Evolutionary conservation across 2,113 vertebrate species (phyloP).

Genomic region (Phocoena phocoena): DNA sequence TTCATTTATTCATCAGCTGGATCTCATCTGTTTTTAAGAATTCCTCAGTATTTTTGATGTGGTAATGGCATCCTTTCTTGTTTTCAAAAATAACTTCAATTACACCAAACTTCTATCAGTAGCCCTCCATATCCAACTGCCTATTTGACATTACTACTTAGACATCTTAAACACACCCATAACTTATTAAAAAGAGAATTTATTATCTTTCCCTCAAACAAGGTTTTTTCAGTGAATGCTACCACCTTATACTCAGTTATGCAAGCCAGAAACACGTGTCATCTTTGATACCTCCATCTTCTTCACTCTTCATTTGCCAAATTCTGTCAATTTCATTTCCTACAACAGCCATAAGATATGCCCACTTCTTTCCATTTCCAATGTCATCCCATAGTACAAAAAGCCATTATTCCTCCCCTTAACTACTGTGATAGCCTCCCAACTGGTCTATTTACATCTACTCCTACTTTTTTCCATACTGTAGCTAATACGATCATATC

Average conservation of each 20-base stretch:
- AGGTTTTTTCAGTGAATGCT: background rate
- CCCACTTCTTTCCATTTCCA: background rate
- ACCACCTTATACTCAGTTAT: background rate
- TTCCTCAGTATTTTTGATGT: background rate
- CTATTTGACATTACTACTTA: background rate
- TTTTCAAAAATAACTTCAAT: constrained; percentile 48
- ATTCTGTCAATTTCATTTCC: background rate
- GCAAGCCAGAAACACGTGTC: background rate
- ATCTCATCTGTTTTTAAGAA: constrained; percentile 51
- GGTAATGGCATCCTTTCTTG: background rate
- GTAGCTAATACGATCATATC: background rate
- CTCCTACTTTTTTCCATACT: background rate
- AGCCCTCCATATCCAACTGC: background rate
- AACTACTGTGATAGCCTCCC: background rate
- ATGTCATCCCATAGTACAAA: background rate
- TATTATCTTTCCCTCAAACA: background rate
- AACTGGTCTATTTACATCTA: background rate
- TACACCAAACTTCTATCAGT: background rate
- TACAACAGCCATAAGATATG: background rate
- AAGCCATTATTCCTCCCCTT: background rate
- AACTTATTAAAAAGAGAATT: constrained; percentile 13
- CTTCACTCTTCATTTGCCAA: background rate
- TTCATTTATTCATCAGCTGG: background rate
- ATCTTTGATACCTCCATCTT: background rate
- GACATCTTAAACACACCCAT: background rate